A percentile compares a stretch with the other conserved stretches of the same genome.
phyloP scores from a whole-genome alignment of 2,113 vertebrate species.

The Pterocles orientalis region DNA sequence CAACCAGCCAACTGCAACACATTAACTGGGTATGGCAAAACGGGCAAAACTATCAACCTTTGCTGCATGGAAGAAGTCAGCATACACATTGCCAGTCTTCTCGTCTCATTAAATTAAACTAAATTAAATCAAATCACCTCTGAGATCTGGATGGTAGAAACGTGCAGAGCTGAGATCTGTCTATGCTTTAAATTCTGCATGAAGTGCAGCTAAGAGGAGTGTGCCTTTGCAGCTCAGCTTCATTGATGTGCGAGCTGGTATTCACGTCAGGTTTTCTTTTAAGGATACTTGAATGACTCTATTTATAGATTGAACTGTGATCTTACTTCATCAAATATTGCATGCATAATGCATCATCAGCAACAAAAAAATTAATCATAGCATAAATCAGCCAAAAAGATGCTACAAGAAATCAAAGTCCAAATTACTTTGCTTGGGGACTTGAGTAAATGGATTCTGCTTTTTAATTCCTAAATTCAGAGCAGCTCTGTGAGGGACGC shows the following conservation, averaged over 20 bases:
- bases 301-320: conserved; percentile 65
- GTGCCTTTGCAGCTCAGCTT: conserved; percentile 5
- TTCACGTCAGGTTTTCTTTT: conserved; percentile 57
- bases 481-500: neutral
- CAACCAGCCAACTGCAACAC: neutral
- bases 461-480: conserved; percentile 15
- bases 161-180: neutral
- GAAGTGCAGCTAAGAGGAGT: neutral
- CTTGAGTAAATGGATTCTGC: neutral
- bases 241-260: conserved; percentile 30
- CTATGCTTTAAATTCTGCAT: conserved; percentile 13
- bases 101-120: conserved; percentile 26
- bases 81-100: neutral
- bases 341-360: conserved; percentile 63
- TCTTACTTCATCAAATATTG: conserved; percentile 56
- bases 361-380: conserved; percentile 35
- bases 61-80: neutral
- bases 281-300: conserved; percentile 53
- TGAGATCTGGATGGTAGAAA: neutral
- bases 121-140: conserved; percentile 24
- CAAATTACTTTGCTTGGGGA: conserved; percentile 12
- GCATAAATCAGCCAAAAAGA: conserved; percentile 28
- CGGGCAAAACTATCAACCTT: neutral
- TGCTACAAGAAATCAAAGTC: conserved; percentile 40
- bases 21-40: neutral